Conservation (phyloP, 2,113 vertebrate species). For the Paralichthys olivaceus region DNA sequence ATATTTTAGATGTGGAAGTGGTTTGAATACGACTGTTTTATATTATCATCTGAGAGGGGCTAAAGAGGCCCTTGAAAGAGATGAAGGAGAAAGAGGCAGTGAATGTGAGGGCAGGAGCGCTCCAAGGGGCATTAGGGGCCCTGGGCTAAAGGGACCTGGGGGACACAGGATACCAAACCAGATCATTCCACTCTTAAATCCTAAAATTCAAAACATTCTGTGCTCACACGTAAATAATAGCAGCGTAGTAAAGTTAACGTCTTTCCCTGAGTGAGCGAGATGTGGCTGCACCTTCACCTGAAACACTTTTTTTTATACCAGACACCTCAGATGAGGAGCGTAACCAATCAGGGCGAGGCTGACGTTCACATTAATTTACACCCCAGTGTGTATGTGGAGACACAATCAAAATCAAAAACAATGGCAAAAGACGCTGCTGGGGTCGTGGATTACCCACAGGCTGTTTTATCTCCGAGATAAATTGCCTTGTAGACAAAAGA, state of each 20-base stretch:
- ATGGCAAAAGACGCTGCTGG: conserved; percentile 34
- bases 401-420: conserved; percentile 62
- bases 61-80: conserved; percentile 24
- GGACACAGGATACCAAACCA: no score
- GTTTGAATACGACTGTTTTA: conserved; percentile 20
- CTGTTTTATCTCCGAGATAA: conserved; percentile 76
- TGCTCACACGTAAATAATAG: no score
- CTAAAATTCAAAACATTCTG: no score
- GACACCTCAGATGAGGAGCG: conserved; percentile 16
- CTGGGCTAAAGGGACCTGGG: no score
- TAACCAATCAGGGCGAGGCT: conserved; percentile 64
- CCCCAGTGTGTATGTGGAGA: conserved; percentile 37
- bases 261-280: background rate
- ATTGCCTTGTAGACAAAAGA: conserved; percentile 78
- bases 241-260: no score
- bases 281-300: background rate
- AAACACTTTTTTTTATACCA: background rate
- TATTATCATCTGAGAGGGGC: conserved; percentile 11
- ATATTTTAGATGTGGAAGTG: conserved; percentile 16
- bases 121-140: no score
- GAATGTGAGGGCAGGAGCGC: background rate
- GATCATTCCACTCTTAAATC: no score
- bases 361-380: conserved; percentile 54
- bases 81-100: conserved; percentile 6
- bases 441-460: conserved; percentile 68